Evolutionary conservation across 1,140 invertebrate genomes (phyloP).

Genomic region (Calliopsis andreniformis): DNA sequence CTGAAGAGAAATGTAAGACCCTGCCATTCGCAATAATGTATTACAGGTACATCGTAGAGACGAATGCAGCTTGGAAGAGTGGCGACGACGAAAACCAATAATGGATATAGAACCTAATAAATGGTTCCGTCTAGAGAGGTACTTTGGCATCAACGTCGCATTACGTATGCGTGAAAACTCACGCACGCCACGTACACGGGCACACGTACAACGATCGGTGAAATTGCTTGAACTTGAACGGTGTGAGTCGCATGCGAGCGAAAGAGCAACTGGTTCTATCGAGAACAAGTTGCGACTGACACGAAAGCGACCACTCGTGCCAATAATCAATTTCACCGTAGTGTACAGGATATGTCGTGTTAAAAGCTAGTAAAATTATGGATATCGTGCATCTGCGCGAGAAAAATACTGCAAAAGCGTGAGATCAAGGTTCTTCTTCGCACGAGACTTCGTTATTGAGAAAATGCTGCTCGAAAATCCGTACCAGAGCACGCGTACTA

Average conservation of each 20-base stretch:
- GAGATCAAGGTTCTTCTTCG: background rate
- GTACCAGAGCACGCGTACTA: background rate
- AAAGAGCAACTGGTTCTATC: background rate
- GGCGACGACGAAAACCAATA: slow-evolving; percentile 15
- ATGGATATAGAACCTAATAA: slow-evolving; percentile 6
- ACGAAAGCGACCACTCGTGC: background rate
- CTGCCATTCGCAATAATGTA: too few species aligned
- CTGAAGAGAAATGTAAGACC: too few species aligned
- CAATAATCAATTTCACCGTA: background rate
- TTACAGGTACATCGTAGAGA: too few species aligned
- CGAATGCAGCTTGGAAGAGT: background rate
- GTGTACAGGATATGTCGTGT: background rate
- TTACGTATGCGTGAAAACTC: slow-evolving; percentile 16
- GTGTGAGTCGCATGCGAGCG: too few species aligned
- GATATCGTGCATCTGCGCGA: too few species aligned
- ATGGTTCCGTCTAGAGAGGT: background rate
- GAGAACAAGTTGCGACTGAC: background rate
- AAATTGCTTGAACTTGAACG: background rate
- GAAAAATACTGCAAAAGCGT: background rate
- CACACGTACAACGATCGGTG: too few species aligned
- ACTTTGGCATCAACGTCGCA: background rate
- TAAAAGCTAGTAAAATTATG: too few species aligned
- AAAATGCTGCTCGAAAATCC: background rate
- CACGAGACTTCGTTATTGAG: background rate
- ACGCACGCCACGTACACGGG: too few species aligned